Percentiles rank a stretch among this genome's conserved stretches.
Conservation (phyloP, 2,113 vertebrate genomes). For the Gopherus flavomarginatus region DNA sequence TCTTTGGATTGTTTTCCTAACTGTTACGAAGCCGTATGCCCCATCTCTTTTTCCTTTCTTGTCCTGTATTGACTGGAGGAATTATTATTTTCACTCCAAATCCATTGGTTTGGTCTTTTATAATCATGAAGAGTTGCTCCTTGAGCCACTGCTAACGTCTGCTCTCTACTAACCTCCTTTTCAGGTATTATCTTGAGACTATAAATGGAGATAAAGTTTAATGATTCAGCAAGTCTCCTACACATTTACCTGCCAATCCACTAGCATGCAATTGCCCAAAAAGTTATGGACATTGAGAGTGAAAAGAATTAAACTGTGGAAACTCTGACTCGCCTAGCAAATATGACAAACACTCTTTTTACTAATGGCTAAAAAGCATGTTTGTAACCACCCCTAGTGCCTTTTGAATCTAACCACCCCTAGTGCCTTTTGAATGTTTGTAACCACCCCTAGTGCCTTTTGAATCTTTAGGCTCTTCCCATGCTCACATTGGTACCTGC, state of each 20-base stretch:
- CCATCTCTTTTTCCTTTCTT: neutral
- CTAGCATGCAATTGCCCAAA: neutral
- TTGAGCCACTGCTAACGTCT: neutral
- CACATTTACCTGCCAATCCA: neutral
- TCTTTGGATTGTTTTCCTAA: neutral
- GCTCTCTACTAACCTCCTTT: neutral
- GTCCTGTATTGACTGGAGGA: neutral
- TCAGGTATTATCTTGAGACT: neutral
- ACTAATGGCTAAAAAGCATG: neutral
- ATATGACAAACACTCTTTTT: neutral
- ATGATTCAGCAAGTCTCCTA: neutral
- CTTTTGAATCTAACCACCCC: neutral
- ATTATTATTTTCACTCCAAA: neutral
- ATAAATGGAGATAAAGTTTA: neutral
- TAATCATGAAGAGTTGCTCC: neutral
- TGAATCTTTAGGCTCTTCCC: slow-evolving; percentile 2
- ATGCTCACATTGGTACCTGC: neutral
- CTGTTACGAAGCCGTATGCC: neutral
- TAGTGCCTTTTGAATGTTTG: neutral
- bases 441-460: neutral
- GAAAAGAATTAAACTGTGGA: neutral
- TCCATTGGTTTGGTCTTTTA: neutral
- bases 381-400: neutral
- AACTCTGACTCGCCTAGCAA: neutral
- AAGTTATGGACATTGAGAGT: neutral